Evolutionary conservation across 2,797 vertebrate species (phyloP), one percentile per base, ranked within the genome.

Genomic region (Chrysocyon brachyurus): DNA sequence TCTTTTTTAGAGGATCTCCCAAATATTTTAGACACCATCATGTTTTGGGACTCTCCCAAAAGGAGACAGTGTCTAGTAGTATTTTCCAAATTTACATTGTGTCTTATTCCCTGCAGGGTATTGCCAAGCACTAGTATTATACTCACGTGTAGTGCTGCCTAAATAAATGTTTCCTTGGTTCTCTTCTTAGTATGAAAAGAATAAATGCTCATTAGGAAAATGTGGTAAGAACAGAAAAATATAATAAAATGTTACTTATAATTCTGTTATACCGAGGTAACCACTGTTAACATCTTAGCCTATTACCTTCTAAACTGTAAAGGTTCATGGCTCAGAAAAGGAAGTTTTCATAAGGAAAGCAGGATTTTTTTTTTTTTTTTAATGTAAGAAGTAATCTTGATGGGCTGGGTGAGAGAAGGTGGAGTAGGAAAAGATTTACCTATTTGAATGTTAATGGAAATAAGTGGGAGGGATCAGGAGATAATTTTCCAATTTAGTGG

Each of bases 111-210:
- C 70, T 92, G 31, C 56, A 84, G 52, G 63, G 3, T 95, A 46
- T 63, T 26, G 8, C 56, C 12, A 49, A 68, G 33, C 31, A 83
- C 84, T 79, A 56, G 46, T 31, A 64, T n/a, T 68, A 15, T 17
- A 70, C 6, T 61, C 59, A 94, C 86, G 33, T 73, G 21, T 31
- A 81, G 87, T 81, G 46, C 57, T 68, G 46, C 31, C 64, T 84
- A 89, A 89, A 54, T 96, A 85, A 86, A 54, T 70, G 12, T 36
- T 96, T 78, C 46, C 26, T 85, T 93, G 22, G 54, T 89, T 81
- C 87, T 78, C 52, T 83, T 73, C 40, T 72, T 90, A 70, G n/a
- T 11, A 78, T 72, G 33, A 89, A 89, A 95, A 94, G 59, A 94
- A 94, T 68, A 94, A 94, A 79, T 90, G 15, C 1, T 63, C 40